phyloP scores from a whole-genome alignment of 2,113 vertebrate genomes.

The Marcusenius ussheri region DNA sequence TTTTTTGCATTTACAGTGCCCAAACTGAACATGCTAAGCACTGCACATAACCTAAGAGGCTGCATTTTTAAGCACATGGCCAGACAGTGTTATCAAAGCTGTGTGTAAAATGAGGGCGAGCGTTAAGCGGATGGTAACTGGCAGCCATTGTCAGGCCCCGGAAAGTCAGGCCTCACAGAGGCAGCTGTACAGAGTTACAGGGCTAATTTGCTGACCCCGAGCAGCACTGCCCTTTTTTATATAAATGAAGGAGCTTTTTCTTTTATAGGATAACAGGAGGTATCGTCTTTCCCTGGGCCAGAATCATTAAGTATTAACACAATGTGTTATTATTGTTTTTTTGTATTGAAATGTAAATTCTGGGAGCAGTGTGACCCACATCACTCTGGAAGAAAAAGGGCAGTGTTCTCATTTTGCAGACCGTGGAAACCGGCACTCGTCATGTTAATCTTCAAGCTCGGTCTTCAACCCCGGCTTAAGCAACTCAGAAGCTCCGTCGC shows the following conservation, averaged over 20 bases:
- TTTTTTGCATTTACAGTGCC: no score
- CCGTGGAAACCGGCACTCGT: conserved; percentile 46
- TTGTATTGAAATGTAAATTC: conserved; percentile 88
- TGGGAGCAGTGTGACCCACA: conserved; percentile 76
- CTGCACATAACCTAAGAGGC: not conserved
- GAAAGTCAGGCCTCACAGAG: conserved; percentile 26
- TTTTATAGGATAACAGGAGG: conserved; percentile 61
- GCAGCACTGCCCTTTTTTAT: conserved; percentile 56
- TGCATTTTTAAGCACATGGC: not conserved
- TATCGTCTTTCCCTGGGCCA: conserved; percentile 67
- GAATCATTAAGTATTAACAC: conserved; percentile 68
- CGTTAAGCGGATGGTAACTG: conserved; percentile 32
- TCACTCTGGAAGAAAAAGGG: conserved; percentile 47
- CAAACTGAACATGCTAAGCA: not conserved
- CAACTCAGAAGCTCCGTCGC: not conserved
- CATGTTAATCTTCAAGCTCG: conserved; percentile 28
- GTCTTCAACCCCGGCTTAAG: not conserved
- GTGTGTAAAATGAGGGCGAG: not conserved
- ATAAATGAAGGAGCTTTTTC: conserved; percentile 66
- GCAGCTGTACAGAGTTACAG: conserved; percentile 49
- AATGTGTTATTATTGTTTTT: conserved; percentile 77
- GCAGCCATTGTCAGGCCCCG: conserved; percentile 54
- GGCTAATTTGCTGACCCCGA: conserved; percentile 54
- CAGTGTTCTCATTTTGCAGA: conserved; percentile 39
- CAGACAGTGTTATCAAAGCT: not conserved